These are phyloP conservation scores for Caenorhabditis inopinata DNA, from an alignment of 1,140 invertebrate genomes.

Conservation along the genomic window DNA sequence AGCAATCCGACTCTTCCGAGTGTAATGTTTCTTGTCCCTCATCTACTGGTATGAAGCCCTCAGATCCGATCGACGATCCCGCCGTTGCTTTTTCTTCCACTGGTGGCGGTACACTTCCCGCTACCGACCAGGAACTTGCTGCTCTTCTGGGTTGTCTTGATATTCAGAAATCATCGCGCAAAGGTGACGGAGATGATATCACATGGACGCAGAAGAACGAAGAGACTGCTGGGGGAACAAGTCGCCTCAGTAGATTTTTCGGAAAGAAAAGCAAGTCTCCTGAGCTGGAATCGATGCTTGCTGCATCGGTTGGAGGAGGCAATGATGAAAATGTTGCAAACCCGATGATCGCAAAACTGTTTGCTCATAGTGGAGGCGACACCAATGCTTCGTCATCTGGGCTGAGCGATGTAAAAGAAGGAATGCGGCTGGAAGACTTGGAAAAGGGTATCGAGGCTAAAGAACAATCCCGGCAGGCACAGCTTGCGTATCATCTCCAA, in stretches of 20 bases:
- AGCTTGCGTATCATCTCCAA: constrained; percentile 25
- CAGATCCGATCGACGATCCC: neutral
- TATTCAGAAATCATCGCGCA: neutral
- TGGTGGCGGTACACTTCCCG: neutral
- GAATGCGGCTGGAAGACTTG: constrained; percentile 8
- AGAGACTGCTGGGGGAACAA: neutral
- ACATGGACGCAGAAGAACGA: neutral
- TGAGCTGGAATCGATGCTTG: neutral
- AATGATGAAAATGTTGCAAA: constrained; percentile 10
- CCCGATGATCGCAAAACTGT: constrained; percentile 16
- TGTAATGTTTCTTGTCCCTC: neutral
- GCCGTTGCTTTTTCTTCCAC: neutral
- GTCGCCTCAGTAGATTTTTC: constrained; percentile 27
- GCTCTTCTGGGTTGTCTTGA: constrained; percentile 49
- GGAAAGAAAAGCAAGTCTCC: constrained; percentile 18
- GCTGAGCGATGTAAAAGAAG: neutral
- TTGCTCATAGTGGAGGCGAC: constrained; percentile 10
- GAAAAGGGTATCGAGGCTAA: neutral
- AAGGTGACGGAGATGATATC: constrained; percentile 4
- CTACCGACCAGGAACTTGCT: constrained; percentile 45
- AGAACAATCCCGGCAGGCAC: constrained; percentile 29
- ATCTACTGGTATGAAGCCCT: neutral
- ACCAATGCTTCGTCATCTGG: neutral
- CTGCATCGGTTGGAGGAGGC: neutral
- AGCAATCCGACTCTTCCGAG: neutral